These are phyloP conservation scores for Nesoenas mayeri DNA, from an alignment of 2,113 vertebrate species.

Conservation along the genomic window DNA sequence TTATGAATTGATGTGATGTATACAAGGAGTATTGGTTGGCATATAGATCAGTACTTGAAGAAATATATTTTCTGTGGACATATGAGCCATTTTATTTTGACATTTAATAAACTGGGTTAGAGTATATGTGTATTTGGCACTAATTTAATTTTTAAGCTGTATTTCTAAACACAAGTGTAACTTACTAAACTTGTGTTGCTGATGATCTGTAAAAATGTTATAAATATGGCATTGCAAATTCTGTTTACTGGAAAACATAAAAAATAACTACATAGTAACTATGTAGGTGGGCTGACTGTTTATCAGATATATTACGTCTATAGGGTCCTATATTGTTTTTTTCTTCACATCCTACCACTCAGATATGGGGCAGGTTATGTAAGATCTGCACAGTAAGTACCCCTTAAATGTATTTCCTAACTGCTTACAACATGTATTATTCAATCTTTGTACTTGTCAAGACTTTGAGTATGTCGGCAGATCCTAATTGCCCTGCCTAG, in stretches of 20 bases:
- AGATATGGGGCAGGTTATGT: neutral
- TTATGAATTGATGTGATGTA: neutral
- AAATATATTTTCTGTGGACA: neutral
- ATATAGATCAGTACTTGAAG: conserved; percentile 13
- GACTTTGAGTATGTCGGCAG: accelerated
- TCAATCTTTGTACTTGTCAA: neutral
- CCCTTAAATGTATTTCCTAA: neutral
- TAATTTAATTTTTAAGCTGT: neutral
- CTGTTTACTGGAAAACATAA: neutral
- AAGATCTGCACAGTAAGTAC: neutral
- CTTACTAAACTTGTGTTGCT: neutral
- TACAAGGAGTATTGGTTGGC: neutral
- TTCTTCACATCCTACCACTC: neutral
- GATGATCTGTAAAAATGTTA: neutral
- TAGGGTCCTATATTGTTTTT: neutral
- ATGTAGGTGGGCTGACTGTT: neutral
- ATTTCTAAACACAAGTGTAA: neutral
- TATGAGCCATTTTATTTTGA: neutral
- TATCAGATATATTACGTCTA: neutral
- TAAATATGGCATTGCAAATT: neutral
- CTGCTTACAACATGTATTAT: neutral
- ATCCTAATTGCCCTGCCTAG: neutral
- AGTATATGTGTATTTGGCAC: neutral
- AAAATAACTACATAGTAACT: neutral
- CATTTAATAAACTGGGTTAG: neutral